These are phyloP conservation scores for Rhagoletis zephyria DNA, from an alignment of 1,140 invertebrate genomes.

Conservation along the genomic window DNA sequence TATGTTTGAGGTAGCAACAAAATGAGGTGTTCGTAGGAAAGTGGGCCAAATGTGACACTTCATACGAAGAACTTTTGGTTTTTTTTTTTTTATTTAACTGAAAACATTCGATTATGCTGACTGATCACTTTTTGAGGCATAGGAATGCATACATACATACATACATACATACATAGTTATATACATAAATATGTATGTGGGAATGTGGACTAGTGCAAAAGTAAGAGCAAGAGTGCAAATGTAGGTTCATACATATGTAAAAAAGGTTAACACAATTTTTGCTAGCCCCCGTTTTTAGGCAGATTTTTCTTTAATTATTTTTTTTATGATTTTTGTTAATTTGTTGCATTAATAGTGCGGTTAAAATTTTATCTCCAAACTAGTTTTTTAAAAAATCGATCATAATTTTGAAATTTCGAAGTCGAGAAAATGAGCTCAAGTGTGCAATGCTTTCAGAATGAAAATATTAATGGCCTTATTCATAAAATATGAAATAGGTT, in stretches of 20 bases:
- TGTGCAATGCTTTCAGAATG: too few relatives aligned
- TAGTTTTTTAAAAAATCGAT: neutral
- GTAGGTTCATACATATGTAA: too few relatives aligned
- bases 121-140: neutral
- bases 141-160: too few relatives aligned
- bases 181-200: neutral
- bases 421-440: neutral
- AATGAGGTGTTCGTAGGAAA: neutral
- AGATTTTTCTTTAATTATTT: neutral
- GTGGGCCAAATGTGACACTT: constrained; percentile 17
- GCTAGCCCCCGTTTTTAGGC: neutral
- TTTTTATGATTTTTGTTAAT: neutral
- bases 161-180: neutral
- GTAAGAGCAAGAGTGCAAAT: too few relatives aligned
- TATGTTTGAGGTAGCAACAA: neutral
- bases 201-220: too few relatives aligned
- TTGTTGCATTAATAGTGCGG: neutral
- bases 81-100: neutral
- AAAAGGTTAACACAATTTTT: neutral
- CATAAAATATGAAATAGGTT: too few relatives aligned
- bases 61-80: neutral
- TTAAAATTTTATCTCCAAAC: too few relatives aligned
- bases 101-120: neutral
- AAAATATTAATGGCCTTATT: too few relatives aligned
- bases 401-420: neutral